Evolutionary conservation across 2,888 invertebrate species (phyloP).

Genomic region (Polyommatus iphigenia): DNA sequence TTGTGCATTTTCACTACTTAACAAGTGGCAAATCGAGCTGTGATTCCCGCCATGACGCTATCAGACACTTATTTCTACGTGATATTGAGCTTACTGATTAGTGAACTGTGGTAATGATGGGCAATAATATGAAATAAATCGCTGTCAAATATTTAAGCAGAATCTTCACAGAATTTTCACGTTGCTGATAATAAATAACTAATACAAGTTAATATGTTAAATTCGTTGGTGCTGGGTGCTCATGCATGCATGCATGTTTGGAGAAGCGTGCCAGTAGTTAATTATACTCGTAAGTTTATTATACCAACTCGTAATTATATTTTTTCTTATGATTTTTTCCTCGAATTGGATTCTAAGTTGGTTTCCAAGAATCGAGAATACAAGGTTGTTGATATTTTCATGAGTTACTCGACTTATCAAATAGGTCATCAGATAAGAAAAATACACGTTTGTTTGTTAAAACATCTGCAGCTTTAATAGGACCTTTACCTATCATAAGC

Average conservation of each 20-base stretch:
- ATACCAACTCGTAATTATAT: too few species aligned
- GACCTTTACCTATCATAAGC: not conserved
- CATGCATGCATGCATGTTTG: not conserved
- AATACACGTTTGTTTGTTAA: not conserved
- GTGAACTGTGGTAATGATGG: not conserved
- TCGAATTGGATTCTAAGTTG: not conserved
- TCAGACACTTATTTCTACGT: not conserved
- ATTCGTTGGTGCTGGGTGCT: not conserved
- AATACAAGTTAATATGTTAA: not conserved
- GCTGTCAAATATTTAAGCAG: not conserved
- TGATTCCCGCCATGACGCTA: not conserved
- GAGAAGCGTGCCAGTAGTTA: too few species aligned
- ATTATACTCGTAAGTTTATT: too few species aligned
- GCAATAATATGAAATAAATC: not conserved
- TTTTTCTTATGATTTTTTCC: too few species aligned
- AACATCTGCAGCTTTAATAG: slow-evolving; percentile 3
- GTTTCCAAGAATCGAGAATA: not conserved
- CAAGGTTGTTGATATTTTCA: not conserved
- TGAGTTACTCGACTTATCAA: not conserved
- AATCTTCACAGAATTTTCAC: not conserved
- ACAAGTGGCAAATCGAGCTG: not conserved
- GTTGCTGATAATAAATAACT: not conserved
- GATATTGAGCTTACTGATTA: not conserved
- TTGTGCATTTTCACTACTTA: not conserved
- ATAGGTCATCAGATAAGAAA: slow-evolving; percentile 2